Base-by-base conservation (phyloP, 2,888 invertebrate species). In the Oscheius sp. region DNA sequence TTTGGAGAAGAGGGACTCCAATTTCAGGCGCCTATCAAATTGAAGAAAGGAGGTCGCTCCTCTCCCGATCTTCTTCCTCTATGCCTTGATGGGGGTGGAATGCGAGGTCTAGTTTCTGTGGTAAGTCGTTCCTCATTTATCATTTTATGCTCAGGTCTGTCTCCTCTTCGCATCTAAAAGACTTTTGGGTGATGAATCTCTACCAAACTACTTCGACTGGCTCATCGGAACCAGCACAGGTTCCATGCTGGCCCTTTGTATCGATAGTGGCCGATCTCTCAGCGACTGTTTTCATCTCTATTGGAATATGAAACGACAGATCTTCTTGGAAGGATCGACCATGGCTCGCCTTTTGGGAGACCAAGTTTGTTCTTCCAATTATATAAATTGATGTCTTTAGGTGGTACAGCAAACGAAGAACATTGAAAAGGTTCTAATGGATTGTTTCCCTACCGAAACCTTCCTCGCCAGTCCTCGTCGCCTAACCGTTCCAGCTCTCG, bases 271-370 rank as follows among this genome's bases (percentile, higher is more conserved):
- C n/a, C 67, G 68, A 12, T 67, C 76, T 6, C 75, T 83, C 17
- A 73, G 51, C 22, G 74, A 80, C n/a, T 73, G 77, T 30, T 80
- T 80, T 72, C 75, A 77, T 47, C 74, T 72, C 32, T 82, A 83
- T 51, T 83, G 82, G 82, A 78, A 83, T 49, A 83, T 83, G 83
- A 83, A 83, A 57, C 54, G 67, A 28, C 70, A 80, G 68, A 83
- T 83, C 32, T 83, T 83, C 50, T 57, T 83, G 14, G 79, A 81
- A 54, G 82, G 81, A 44, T 74, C 76, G 24, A 82, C 83, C 1
- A 73, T 83, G 70, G 70, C 80, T 49, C 63, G 83, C 28, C 74
- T 83, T 8, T 73, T 83, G 24, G 81, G 82, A 33, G 81, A 82
- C 66, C 82, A 81, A 67, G 81, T 80, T 20, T 70, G 68, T 3